Evolutionary conservation across 2,888 invertebrate species (phyloP).

Genomic region (Lasioglossum morio): DNA sequence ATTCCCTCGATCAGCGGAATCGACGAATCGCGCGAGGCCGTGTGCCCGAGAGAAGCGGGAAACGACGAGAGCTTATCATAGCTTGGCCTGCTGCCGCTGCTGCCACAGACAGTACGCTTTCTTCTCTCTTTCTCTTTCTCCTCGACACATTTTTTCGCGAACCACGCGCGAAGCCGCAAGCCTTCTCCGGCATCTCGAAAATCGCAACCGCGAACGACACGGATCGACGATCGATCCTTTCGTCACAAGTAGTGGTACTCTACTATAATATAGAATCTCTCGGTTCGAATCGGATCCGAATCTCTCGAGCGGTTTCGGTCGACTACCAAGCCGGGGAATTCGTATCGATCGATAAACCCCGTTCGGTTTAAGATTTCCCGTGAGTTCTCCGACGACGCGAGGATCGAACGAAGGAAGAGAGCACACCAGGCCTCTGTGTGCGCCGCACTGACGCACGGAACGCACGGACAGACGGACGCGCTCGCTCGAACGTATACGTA

Average conservation of each 20-base stretch:
- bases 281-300: not conserved
- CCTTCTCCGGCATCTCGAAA: not conserved
- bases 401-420: conserved; percentile 11
- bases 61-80: conserved; percentile 23
- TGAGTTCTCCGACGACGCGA: conserved; percentile 1
- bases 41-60: conserved; percentile 40
- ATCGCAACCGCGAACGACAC: not conserved
- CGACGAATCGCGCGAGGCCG: conserved; percentile 42
- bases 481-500: not conserved
- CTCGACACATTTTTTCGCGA: conserved; percentile 5
- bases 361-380: conserved; percentile 14
- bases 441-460: conserved; percentile 1
- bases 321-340: not conserved
- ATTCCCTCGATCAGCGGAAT: conserved; percentile 34
- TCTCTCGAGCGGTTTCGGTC: conserved; percentile 12
- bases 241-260: not conserved
- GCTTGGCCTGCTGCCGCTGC: not conserved
- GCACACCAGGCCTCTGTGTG: not conserved
- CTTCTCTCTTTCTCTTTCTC: not conserved
- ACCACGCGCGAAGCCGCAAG: not conserved
- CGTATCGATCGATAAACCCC: conserved; percentile 10
- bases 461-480: conserved; percentile 1
- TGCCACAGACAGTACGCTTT: not conserved
- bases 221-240: not conserved
- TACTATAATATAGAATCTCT: not conserved